Evolutionary conservation across 2,888 invertebrate species (phyloP), one percentile per base, ranked within the genome.

Genomic region (Branchellion lobata): DNA sequence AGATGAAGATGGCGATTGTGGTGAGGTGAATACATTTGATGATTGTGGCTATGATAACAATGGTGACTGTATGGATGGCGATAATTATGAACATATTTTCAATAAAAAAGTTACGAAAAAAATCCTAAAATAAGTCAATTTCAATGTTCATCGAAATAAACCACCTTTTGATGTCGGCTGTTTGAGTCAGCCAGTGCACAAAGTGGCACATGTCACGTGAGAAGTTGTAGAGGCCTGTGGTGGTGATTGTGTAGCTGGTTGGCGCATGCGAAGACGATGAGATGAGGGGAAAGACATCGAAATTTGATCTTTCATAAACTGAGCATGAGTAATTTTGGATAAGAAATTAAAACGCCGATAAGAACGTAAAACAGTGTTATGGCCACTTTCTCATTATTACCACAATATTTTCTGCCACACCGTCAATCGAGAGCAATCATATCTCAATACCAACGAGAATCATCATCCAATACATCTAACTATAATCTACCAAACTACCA

Each of bases 181-280:
- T 91, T 51, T 86, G 88, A 82, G 90, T 90, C 82, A 96, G 91
- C 92, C 92, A 93, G 36, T 92, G 90, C 0, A 94, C 90, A 84
- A 96, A 94, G 82, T 93, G 91, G 84, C 95, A 90, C 81, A 97
- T 92, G 47, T 90, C 90, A 73, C 87, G 88, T 0, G 93, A 93
- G 65, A 94, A 84, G 29, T 85, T 85, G 80, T 83, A 84, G 18
- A 83, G 81, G 24, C 85, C 86, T 78, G 86, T 85, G 89, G 81
- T 90, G 88, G 85, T 90, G 89, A 84, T 90, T 89, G 18, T 89
- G 87, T 83, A 87, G 11, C 18, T 47, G 47, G 8, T 47, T 14
- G 18, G 18, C 8, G 18, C 47, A 47, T 47, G 8, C 11, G 47
- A 47, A 47, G 8, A n/a, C n/a, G n/a, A n/a, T n/a, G n/a, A n/a